phyloP scores from a whole-genome alignment of 1,140 invertebrate genomes.

The Phthorimaea operculella region DNA sequence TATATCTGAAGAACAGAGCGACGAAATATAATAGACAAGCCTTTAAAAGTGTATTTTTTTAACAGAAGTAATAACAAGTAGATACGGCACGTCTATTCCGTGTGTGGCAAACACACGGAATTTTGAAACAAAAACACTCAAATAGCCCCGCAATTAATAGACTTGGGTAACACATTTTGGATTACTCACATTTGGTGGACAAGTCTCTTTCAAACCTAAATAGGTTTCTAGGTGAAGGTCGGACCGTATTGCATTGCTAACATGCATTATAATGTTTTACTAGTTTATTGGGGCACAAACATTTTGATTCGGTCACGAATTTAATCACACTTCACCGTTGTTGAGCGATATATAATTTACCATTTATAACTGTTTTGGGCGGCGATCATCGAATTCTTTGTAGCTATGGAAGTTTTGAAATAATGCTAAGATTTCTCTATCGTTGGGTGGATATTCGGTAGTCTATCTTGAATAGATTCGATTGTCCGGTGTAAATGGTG shows the following conservation, averaged over 20 bases:
- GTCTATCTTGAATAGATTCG: slow-evolving; percentile 2
- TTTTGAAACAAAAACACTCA: slow-evolving; percentile 12
- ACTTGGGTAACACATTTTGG: slow-evolving; percentile 15
- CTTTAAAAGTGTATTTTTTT: too few species aligned
- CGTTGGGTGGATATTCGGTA: too few species aligned
- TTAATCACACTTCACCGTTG: not conserved
- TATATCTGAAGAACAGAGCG: too few species aligned
- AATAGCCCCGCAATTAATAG: slow-evolving; percentile 14
- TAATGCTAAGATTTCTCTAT: too few species aligned
- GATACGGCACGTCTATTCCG: slow-evolving; percentile 17
- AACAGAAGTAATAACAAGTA: not conserved
- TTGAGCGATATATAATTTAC: not conserved
- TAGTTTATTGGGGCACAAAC: not conserved
- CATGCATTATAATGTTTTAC: slow-evolving; percentile 9
- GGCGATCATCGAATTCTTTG: not conserved
- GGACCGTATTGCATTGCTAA: slow-evolving; percentile 11
- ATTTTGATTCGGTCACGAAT: not conserved
- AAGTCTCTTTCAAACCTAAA: slow-evolving; percentile 22
- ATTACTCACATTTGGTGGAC: slow-evolving; percentile 23
- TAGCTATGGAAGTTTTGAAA: not conserved
- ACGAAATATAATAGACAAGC: too few species aligned
- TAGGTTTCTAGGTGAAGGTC: slow-evolving; percentile 34
- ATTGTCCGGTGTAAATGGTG: slow-evolving; percentile 11
- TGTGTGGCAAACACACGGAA: not conserved
- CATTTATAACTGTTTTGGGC: too few species aligned